Conservation (phyloP, 1,140 invertebrate genomes). For the Armadillidium nasatum region DNA sequence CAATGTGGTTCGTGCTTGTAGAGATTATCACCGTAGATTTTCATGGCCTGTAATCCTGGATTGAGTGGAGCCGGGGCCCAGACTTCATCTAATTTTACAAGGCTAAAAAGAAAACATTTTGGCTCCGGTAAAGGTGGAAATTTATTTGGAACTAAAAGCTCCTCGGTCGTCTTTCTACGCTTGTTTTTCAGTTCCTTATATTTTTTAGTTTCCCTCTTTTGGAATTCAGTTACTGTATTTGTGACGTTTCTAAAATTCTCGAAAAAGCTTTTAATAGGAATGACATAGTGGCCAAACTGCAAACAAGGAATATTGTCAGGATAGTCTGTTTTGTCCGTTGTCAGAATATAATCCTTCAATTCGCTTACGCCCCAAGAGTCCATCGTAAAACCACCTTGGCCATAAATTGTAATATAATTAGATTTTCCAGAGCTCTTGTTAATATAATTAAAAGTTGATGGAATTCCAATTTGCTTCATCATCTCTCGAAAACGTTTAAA, state of each 20-base stretch:
- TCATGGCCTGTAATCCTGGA: constrained; percentile 33
- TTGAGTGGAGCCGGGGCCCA: constrained; percentile 40
- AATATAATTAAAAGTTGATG: constrained; percentile 21
- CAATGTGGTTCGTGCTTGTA: constrained; percentile 42
- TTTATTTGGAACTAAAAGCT: background rate
- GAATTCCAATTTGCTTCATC: constrained; percentile 36
- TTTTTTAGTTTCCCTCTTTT: background rate
- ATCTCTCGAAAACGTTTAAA: constrained; percentile 32
- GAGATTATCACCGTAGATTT: constrained; percentile 35
- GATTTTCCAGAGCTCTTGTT: constrained; percentile 27
- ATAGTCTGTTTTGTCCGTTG: constrained; percentile 7
- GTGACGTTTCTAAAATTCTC: constrained; percentile 14
- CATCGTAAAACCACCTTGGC: constrained; percentile 38
- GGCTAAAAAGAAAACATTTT: constrained; percentile 29
- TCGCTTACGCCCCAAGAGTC: constrained; percentile 34
- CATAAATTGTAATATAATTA: constrained; percentile 32
- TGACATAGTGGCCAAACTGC: constrained; percentile 31
- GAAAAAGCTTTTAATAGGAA: constrained; percentile 26
- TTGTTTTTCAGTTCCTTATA: background rate
- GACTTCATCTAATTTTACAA: constrained; percentile 29
- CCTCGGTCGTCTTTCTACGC: background rate
- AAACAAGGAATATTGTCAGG: constrained; percentile 35
- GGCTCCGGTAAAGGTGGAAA: background rate
- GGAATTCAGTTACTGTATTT: background rate
- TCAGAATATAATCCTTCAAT: constrained; percentile 13